These are phyloP conservation scores for Lottia scabra DNA, from an alignment of 2,888 invertebrate genomes.

Conservation along the genomic window DNA sequence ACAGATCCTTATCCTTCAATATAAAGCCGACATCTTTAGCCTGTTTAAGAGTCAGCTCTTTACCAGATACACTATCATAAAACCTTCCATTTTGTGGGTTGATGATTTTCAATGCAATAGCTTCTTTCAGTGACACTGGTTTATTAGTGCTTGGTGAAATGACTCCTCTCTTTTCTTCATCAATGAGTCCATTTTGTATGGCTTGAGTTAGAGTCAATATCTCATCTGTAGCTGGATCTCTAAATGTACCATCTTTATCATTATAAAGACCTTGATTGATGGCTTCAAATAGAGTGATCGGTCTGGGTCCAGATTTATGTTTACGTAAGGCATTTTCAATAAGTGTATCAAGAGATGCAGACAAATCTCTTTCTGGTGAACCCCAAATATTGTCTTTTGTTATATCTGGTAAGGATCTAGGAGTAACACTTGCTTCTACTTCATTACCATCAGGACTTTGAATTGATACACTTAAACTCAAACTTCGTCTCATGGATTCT, in stretches of 20 bases:
- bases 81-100: slow-evolving; percentile 67
- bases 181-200: slow-evolving; percentile 79
- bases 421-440: slow-evolving; percentile 9
- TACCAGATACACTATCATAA: slow-evolving; percentile 73
- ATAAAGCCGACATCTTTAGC: slow-evolving; percentile 36
- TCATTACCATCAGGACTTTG: slow-evolving; percentile 25
- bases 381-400: slow-evolving; percentile 20
- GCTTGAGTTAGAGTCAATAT: slow-evolving; percentile 85
- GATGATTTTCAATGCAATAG: slow-evolving; percentile 73
- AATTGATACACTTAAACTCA: slow-evolving; percentile 18
- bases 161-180: slow-evolving; percentile 30
- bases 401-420: not conserved
- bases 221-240: slow-evolving; percentile 86
- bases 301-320: slow-evolving; percentile 36
- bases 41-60: slow-evolving; percentile 75
- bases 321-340: slow-evolving; percentile 42
- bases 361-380: slow-evolving; percentile 45
- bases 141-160: slow-evolving; percentile 49
- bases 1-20: slow-evolving; percentile 30
- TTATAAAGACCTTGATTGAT: slow-evolving; percentile 63
- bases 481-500: slow-evolving; percentile 16
- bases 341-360: slow-evolving; percentile 52
- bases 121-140: slow-evolving; percentile 86
- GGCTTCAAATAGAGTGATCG: slow-evolving; percentile 48
- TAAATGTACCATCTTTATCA: slow-evolving; percentile 77